phyloP scores from a whole-genome alignment of 2,113 vertebrate species.

The Terrapene triunguis region DNA sequence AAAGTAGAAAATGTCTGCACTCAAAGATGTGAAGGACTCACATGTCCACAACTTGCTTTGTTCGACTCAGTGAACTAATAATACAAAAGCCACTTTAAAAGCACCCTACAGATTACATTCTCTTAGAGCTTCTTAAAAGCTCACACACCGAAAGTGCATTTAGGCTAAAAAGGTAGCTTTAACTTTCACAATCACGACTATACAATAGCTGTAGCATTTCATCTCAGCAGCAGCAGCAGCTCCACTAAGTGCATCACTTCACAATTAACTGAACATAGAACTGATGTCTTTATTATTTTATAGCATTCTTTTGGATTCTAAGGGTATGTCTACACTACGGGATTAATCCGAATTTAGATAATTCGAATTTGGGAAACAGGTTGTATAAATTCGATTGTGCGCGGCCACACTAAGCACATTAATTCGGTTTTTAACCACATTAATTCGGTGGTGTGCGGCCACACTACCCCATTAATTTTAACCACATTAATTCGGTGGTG shows the following conservation, averaged over 20 bases:
- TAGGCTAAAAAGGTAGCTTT: not conserved
- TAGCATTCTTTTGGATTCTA: constrained; percentile 13
- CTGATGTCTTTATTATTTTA: not conserved
- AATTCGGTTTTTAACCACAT: too few relatives aligned
- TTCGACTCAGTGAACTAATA: not conserved
- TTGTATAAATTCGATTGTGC: too few relatives aligned
- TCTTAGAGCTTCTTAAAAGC: constrained; percentile 37
- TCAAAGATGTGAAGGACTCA: not conserved
- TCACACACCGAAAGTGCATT: constrained; percentile 13
- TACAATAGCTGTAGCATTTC: constrained; percentile 1
- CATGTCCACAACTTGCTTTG: not conserved
- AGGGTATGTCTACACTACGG: too few relatives aligned
- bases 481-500: too few relatives aligned
- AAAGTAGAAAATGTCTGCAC: constrained; percentile 26
- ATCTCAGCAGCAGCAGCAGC: constrained; percentile 15
- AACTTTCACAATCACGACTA: not conserved
- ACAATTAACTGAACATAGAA: constrained; percentile 35
- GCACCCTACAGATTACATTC: constrained; percentile 14
- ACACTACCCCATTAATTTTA: too few relatives aligned
- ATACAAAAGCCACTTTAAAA: constrained; percentile 9
- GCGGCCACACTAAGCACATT: too few relatives aligned
- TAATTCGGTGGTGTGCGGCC: too few relatives aligned
- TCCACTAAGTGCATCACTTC: not conserved
- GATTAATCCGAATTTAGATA: too few relatives aligned
- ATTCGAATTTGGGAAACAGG: too few relatives aligned